Base-by-base conservation (phyloP, 2,888 invertebrate genomes). In the Dioctria rufipes region DNA sequence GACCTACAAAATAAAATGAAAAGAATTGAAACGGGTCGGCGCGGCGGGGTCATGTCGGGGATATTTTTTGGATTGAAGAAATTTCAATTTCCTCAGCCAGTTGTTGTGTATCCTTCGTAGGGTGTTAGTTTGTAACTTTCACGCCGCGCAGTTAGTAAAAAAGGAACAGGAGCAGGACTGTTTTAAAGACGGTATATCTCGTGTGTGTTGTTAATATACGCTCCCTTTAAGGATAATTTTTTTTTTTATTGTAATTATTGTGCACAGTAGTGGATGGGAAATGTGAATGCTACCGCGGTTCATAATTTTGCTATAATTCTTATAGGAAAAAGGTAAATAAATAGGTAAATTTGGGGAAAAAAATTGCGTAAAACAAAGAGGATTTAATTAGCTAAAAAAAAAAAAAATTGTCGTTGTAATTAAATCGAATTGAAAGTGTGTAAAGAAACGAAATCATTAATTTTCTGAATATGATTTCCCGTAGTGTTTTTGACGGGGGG, bases 21-120 rank as follows among this genome's bases (percentile, higher is more conserved):
- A 37, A 46, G 58, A 51, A 73, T 37, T 25, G 60, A 49, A 58
- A 75, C 75, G 75, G 75, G 75, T 25, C 54, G 58, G 73, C 54
- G 37, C 37, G 9, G 60, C 42, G 83, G 85, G 88, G 87, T 86
- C 88, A 86, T 83, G 87, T 86, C 87, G 85, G 25, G 25, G 25
- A 25, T 25, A 25, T 25, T 25, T 25, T 25, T 25, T 25, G 25
- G 84, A 46, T 81, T 82, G 84, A 85, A 25, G 25, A 25, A 85
- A 85, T 85, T 84, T 84, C 84, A 84, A 85, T 85, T 86, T 85
- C 85, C 85, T 84, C 86, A 85, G 87, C 86, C 88, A 88, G 88
- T 88, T 88, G 88, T 88, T 88, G 88, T 89, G 89, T 88, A 88
- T 88, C 88, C 89, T 89, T 89, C 89, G 89, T 86, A 87, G 88